These are phyloP conservation scores for Picathartes gymnocephalus DNA, from an alignment of 2,113 vertebrate species.

Conservation along the genomic window DNA sequence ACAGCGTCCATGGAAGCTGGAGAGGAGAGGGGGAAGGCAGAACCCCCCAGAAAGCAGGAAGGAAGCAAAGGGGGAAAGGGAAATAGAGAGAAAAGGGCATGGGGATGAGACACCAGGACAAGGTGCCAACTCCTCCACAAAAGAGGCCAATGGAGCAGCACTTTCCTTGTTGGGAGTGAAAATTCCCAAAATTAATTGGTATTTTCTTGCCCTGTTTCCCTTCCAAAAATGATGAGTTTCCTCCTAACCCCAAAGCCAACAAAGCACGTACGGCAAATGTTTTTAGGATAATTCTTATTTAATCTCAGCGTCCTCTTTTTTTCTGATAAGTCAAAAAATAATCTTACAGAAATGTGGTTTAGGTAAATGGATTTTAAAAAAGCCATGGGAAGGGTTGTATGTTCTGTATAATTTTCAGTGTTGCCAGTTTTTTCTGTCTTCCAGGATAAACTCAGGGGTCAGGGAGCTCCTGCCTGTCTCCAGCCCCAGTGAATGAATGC, in stretches of 20 bases:
- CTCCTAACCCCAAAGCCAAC: neutral
- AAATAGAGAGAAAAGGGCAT: neutral
- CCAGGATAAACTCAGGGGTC: neutral
- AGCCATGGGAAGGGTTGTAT: neutral
- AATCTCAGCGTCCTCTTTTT: neutral
- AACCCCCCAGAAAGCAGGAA: neutral
- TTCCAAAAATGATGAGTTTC: neutral
- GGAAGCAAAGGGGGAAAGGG: neutral
- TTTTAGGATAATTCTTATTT: neutral
- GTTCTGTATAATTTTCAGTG: neutral
- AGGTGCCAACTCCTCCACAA: neutral
- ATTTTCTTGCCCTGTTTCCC: neutral
- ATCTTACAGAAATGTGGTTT: rapidly evolving
- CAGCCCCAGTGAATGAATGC: neutral
- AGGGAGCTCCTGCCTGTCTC: neutral
- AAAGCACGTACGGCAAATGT: rapidly evolving
- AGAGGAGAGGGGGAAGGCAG: neutral
- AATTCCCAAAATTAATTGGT: neutral
- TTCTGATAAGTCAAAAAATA: neutral
- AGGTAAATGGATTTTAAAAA: neutral
- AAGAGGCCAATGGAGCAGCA: rapidly evolving
- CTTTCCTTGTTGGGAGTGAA: neutral
- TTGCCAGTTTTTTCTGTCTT: neutral
- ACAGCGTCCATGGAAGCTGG: neutral
- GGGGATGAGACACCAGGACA: neutral